These are phyloP conservation scores for Drosophila meridiana DNA, from an alignment of 2,888 invertebrate species.

Conservation along the genomic window DNA sequence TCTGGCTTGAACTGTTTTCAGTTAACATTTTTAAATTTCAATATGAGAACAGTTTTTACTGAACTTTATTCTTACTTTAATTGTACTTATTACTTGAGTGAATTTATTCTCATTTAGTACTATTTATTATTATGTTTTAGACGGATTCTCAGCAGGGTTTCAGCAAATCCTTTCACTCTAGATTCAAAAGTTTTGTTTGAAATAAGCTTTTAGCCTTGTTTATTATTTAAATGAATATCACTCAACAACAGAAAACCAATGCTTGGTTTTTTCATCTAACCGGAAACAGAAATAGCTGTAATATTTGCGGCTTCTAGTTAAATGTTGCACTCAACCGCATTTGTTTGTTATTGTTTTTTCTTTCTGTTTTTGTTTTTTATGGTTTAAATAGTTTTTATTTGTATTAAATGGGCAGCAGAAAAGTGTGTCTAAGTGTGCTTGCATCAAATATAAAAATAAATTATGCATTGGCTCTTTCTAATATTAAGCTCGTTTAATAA, in stretches of 20 bases:
- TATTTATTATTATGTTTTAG: background rate
- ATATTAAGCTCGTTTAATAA: background rate
- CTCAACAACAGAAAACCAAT: background rate
- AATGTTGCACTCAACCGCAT: background rate
- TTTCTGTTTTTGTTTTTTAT: background rate
- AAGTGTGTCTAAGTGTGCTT: background rate
- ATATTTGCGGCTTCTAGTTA: slow-evolving; percentile 4
- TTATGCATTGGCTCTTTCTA: background rate
- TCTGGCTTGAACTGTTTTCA: background rate
- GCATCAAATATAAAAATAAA: background rate
- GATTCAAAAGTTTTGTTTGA: background rate
- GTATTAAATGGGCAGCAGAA: background rate
- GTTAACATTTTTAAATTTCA: background rate
- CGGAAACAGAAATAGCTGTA: background rate
- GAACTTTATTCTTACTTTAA: background rate
- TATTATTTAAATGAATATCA: background rate
- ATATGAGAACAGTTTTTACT: background rate
- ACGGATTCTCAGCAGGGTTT: background rate
- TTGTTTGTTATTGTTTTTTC: background rate
- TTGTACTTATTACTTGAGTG: background rate
- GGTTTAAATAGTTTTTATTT: background rate
- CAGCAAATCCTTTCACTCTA: background rate
- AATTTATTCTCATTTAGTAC: background rate
- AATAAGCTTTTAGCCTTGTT: background rate
- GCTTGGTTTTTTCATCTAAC: background rate